Percentiles rank a stretch among this genome's conserved stretches.
Evolutionary conservation across 2,113 vertebrate species (phyloP).

Genomic region (Scomber japonicus): DNA sequence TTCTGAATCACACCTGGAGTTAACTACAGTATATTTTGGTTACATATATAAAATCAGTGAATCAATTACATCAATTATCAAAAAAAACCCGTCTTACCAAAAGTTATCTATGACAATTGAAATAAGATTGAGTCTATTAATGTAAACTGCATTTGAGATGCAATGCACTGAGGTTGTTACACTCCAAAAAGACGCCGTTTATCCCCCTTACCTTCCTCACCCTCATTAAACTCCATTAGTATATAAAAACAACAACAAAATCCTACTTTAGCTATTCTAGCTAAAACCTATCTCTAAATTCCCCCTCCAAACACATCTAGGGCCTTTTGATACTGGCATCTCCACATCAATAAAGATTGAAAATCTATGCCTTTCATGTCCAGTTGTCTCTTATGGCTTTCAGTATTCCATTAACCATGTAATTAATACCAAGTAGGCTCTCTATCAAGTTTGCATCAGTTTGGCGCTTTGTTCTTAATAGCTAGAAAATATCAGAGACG

Average conservation of each 20-base stretch:
- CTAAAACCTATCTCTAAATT: slow-evolving; percentile 37
- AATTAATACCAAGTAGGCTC: slow-evolving; percentile 86
- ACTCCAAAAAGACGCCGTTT: slow-evolving; percentile 28
- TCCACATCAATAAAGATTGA: slow-evolving; percentile 77
- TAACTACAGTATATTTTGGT: no score
- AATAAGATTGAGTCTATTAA: slow-evolving; percentile 3
- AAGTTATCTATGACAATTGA: neutral
- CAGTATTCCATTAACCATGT: slow-evolving; percentile 85
- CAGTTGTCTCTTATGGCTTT: slow-evolving; percentile 81
- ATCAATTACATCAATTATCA: no score
- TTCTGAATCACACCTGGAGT: no score
- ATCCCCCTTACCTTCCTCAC: slow-evolving; percentile 27
- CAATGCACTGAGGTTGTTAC: neutral
- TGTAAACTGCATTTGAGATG: slow-evolving; percentile 12
- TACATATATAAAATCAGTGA: no score
- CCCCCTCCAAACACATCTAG: slow-evolving; percentile 58
- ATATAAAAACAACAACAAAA: slow-evolving; percentile 56
- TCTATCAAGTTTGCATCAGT: slow-evolving; percentile 82
- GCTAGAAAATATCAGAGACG: slow-evolving; percentile 80
- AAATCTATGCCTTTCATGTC: slow-evolving; percentile 82
- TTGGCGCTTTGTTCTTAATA: slow-evolving; percentile 83
- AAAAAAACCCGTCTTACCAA: no score
- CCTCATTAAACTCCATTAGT: slow-evolving; percentile 53
- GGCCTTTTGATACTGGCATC: slow-evolving; percentile 67
- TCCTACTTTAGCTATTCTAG: slow-evolving; percentile 23